Evolutionary conservation across 35 echinoderm and acorn worm genomes (phyloP).

Genomic region (Amphiura filiformis): DNA sequence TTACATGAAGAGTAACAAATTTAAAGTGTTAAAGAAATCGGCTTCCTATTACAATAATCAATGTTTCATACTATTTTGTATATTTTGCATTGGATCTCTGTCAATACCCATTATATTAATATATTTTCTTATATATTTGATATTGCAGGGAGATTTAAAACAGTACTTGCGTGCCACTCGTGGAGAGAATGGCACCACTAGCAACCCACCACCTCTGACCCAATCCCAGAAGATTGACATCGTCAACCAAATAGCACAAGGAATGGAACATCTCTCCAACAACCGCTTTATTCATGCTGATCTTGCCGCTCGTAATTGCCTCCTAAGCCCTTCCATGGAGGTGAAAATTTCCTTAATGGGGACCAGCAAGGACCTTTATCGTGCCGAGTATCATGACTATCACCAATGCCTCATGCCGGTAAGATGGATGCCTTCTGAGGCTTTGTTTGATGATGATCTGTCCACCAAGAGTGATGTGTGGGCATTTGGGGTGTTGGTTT

Average conservation of each 20-base stretch:
- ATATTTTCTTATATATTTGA: background rate
- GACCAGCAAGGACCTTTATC: slow-evolving; percentile 86
- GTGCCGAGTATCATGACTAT: slow-evolving; percentile 94
- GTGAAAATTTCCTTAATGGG: slow-evolving; percentile 87
- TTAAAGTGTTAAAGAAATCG: background rate
- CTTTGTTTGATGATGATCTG: slow-evolving; percentile 91
- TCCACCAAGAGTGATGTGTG: slow-evolving; percentile 97
- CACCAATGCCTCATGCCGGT: slow-evolving; percentile 86
- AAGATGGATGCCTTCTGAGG: slow-evolving; percentile 94
- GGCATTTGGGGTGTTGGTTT: slow-evolving; percentile 87
- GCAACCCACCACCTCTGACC: slow-evolving; percentile 78
- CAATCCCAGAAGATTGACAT: slow-evolving; percentile 86
- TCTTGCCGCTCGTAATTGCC: slow-evolving; percentile 93
- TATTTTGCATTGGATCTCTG: background rate
- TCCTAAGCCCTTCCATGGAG: slow-evolving; percentile 93
- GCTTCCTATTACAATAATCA: no score
- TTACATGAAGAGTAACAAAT: background rate
- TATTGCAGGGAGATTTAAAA: slow-evolving; percentile 89
- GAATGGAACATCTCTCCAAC: slow-evolving; percentile 94
- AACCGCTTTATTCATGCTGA: slow-evolving; percentile 93
- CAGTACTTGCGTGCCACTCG: slow-evolving; percentile 86
- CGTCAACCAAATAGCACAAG: slow-evolving; percentile 86
- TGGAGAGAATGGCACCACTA: slow-evolving; percentile 84
- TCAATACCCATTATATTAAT: background rate
- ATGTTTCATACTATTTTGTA: background rate